phyloP scores from a whole-genome alignment of 2,113 vertebrate genomes.

The Fulmarus glacialis region DNA sequence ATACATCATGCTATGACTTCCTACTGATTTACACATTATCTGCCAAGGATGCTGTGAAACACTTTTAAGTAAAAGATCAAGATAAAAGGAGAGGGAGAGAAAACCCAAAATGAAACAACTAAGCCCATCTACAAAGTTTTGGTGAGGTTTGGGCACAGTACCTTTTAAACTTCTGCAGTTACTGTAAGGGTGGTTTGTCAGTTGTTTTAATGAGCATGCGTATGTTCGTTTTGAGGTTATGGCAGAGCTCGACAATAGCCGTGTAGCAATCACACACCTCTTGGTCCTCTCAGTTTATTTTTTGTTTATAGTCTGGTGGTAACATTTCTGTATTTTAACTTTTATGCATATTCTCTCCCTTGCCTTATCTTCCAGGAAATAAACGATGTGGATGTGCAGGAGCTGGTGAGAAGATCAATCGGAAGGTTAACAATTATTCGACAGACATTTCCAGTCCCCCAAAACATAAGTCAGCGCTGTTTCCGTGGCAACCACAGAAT shows the following conservation, averaged over 20 bases:
- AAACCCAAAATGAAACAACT: neutral
- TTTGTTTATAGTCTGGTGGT: neutral
- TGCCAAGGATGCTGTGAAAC: neutral
- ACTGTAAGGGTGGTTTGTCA: neutral
- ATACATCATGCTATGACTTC: neutral
- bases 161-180: neutral
- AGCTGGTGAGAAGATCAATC: constrained; percentile 95
- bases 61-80: neutral
- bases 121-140: neutral
- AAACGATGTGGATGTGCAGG: constrained; percentile 91
- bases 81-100: neutral
- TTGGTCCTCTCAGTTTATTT: neutral
- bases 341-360: neutral
- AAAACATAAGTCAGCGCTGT: constrained; percentile 93
- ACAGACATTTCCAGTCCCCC: constrained; percentile 94
- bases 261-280: neutral
- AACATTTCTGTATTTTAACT: neutral
- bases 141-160: neutral
- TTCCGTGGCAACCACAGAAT: constrained; percentile 96
- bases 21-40: neutral
- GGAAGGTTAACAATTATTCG: constrained; percentile 94
- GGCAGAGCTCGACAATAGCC: neutral
- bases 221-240: neutral
- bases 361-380: constrained; percentile 85
- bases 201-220: neutral